Evolutionary conservation across 2,888 invertebrate genomes (phyloP).

Genomic region (Muschampia plurimacula): DNA sequence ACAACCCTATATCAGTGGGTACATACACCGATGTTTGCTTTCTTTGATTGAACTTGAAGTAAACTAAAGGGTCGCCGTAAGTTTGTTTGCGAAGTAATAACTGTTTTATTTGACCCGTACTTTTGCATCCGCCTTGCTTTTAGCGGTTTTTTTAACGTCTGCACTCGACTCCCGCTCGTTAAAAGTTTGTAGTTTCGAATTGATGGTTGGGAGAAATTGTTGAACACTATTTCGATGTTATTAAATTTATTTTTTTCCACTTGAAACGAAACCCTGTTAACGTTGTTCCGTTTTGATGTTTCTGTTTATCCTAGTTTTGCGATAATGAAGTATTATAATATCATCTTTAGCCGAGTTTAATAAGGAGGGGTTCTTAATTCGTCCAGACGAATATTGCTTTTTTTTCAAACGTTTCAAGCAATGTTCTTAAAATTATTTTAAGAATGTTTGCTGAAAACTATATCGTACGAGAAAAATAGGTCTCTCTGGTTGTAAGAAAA

Average conservation of each 20-base stretch:
- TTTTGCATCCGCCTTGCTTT: conserved; percentile 51
- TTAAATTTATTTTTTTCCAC: conserved; percentile 5
- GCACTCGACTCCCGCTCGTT: conserved; percentile 60
- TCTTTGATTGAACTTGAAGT: conserved; percentile 78
- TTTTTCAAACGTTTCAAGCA: not conserved
- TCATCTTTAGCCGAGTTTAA: too few relatives aligned
- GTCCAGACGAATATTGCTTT: too few relatives aligned
- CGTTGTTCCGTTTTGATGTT: not conserved
- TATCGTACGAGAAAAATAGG: too few relatives aligned
- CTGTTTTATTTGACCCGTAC: conserved; percentile 58
- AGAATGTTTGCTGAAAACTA: not conserved
- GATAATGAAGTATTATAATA: not conserved
- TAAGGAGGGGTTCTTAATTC: too few relatives aligned
- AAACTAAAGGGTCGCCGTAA: conserved; percentile 59
- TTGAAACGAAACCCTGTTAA: not conserved
- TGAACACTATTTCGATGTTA: conserved; percentile 22
- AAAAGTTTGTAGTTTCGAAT: conserved; percentile 56
- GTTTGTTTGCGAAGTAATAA: conserved; percentile 68
- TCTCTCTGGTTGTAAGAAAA: too few relatives aligned
- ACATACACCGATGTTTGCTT: conserved; percentile 66
- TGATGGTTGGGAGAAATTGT: conserved; percentile 33
- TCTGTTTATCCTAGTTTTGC: not conserved
- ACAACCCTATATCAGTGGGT: not conserved
- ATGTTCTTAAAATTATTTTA: not conserved
- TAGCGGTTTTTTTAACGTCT: conserved; percentile 52